Evolutionary conservation across 2,888 invertebrate species (phyloP).

Genomic region (Lepidocyrtinus sp.): DNA sequence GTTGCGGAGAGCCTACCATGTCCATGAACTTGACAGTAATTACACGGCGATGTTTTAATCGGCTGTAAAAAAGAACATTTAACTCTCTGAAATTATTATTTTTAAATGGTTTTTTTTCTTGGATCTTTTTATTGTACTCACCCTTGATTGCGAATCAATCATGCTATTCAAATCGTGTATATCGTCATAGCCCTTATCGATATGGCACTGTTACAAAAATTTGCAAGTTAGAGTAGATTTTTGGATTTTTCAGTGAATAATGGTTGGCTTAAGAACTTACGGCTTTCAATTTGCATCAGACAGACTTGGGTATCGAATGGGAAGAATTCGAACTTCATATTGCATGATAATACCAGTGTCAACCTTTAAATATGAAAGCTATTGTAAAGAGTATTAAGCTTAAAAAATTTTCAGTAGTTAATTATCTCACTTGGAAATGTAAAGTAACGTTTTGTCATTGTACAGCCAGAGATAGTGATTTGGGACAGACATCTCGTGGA

Average conservation of each 20-base stretch:
- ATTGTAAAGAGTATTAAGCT: background rate
- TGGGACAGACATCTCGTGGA: slow-evolving; percentile 95
- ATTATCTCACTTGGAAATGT: slow-evolving; percentile 86
- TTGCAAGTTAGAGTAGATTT: background rate
- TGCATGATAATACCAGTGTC: slow-evolving; percentile 90
- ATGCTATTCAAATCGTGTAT: slow-evolving; percentile 63
- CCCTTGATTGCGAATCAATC: slow-evolving; percentile 55
- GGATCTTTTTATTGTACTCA: too few relatives aligned
- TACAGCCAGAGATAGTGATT: slow-evolving; percentile 94
- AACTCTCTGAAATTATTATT: background rate
- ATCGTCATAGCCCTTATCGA: slow-evolving; percentile 66
- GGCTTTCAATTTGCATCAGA: slow-evolving; percentile 94
- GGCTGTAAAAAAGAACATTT: slow-evolving; percentile 41
- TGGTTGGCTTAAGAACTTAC: slow-evolving; percentile 82
- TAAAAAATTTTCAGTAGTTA: background rate
- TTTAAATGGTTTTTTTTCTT: background rate
- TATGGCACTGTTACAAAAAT: slow-evolving; percentile 83
- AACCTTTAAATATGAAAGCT: slow-evolving; percentile 76
- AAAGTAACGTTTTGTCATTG: slow-evolving; percentile 90
- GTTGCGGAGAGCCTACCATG: slow-evolving; percentile 76
- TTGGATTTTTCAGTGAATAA: background rate
- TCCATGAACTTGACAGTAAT: slow-evolving; percentile 68
- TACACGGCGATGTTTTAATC: slow-evolving; percentile 58
- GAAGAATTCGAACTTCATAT: slow-evolving; percentile 95
- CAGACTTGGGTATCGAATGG: slow-evolving; percentile 96